Conservation (phyloP, 2,797 vertebrate species). For the Malurus leucopterus region DNA sequence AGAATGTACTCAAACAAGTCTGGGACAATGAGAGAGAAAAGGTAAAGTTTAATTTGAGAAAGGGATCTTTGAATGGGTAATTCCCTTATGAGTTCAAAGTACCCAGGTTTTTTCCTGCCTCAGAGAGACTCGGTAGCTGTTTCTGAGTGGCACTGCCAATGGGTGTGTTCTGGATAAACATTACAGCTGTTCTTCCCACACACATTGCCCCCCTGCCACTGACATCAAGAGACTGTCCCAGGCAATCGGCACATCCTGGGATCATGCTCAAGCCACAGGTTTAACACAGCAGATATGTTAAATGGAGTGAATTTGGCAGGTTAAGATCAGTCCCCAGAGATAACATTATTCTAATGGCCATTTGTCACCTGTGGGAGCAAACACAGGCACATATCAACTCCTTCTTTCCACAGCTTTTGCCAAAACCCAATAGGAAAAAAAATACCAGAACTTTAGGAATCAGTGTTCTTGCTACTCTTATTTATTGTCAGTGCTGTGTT, state of each 20-base stretch:
- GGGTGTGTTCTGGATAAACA: neutral
- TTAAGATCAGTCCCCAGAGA: slow-evolving; percentile 3
- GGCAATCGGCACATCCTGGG: neutral
- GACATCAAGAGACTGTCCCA: neutral
- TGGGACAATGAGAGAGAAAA: neutral
- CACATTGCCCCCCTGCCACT: neutral
- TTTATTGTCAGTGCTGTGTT: neutral
- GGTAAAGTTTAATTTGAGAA: neutral
- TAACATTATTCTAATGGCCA: slow-evolving; percentile 12
- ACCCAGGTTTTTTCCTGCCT: neutral
- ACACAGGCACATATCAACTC: neutral
- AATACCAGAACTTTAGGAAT: neutral
- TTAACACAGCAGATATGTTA: slow-evolving; percentile 28
- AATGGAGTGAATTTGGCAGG: neutral
- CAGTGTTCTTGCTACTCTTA: neutral
- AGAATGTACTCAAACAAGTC: neutral
- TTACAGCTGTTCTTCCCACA: neutral
- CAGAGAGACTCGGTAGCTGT: neutral
- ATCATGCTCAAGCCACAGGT: neutral
- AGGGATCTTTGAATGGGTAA: neutral
- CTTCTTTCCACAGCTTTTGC: neutral
- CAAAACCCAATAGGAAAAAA: neutral
- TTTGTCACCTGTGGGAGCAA: slow-evolving; percentile 9
- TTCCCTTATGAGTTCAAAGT: neutral
- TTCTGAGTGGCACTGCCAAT: neutral